These are phyloP conservation scores for Coregonus suidteri DNA, from an alignment of 2,797 vertebrate species.

Conservation along the genomic window DNA sequence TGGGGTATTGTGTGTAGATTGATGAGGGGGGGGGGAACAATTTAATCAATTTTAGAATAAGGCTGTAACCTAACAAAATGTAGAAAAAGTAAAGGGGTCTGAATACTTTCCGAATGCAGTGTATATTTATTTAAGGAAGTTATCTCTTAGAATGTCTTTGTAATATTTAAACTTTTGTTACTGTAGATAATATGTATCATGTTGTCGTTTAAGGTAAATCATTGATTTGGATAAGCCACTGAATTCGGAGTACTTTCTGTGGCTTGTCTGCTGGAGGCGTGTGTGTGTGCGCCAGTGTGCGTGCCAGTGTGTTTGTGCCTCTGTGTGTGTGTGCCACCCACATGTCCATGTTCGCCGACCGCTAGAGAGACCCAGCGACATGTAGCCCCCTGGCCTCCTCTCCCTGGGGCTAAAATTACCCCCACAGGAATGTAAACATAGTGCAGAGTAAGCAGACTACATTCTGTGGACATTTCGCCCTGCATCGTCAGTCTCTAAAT, in stretches of 20 bases:
- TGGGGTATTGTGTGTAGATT: no score
- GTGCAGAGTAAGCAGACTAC: slow-evolving; percentile 75
- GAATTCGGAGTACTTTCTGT: slow-evolving; percentile 26
- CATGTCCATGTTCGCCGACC: slow-evolving; percentile 58
- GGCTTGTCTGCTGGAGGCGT: slow-evolving; percentile 1
- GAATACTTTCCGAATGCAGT: no score
- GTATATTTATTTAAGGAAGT: slow-evolving; percentile 28
- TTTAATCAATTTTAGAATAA: no score
- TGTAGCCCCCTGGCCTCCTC: slow-evolving; percentile 51
- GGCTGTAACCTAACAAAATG: no score
- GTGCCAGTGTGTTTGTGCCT: no score
- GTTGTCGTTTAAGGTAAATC: slow-evolving; percentile 31
- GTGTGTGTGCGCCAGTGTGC: background rate
- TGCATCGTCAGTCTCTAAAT: slow-evolving; percentile 42
- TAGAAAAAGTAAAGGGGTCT: no score
- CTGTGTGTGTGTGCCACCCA: slow-evolving; percentile 61
- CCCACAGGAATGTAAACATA: slow-evolving; percentile 80
- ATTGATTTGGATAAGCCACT: slow-evolving; percentile 34
- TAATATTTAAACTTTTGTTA: slow-evolving; percentile 18
- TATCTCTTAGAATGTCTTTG: slow-evolving; percentile 19
- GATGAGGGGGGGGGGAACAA: no score
- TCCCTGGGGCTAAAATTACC: slow-evolving; percentile 26
- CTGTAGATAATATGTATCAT: background rate
- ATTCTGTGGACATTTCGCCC: slow-evolving; percentile 59
- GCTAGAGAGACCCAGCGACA: slow-evolving; percentile 72